Evolutionary conservation across 2,113 vertebrate genomes (phyloP).

Genomic region (Gorilla gorilla): DNA sequence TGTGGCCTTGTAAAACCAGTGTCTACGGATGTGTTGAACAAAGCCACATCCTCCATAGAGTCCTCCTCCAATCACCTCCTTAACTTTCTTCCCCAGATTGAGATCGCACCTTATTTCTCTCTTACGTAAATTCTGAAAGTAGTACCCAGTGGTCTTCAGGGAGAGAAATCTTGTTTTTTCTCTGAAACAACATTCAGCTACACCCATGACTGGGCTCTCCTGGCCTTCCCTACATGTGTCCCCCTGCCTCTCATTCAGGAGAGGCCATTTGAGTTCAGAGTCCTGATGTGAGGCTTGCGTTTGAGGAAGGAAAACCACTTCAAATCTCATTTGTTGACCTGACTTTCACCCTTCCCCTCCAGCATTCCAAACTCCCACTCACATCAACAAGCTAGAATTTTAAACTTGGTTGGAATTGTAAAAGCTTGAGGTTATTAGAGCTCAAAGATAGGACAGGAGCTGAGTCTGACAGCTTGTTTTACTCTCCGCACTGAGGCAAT

Average conservation of each 20-base stretch:
- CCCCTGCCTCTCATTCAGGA: background rate
- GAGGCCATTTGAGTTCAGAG: background rate
- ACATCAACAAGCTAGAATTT: background rate
- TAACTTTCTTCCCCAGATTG: background rate
- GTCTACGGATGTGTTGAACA: background rate
- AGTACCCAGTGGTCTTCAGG: background rate
- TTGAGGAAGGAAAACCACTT: background rate
- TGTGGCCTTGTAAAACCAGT: background rate
- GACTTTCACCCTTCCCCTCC: background rate
- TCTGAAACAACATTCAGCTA: background rate
- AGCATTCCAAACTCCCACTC: slow-evolving; percentile 15
- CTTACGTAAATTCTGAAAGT: background rate
- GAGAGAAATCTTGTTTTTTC: background rate
- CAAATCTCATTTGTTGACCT: background rate
- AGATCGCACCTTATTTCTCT: background rate
- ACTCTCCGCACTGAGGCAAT: background rate
- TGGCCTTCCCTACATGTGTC: background rate
- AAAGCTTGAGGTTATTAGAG: background rate
- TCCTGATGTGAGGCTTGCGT: background rate
- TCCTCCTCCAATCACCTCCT: background rate
- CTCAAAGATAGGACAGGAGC: background rate
- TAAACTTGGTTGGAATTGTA: background rate
- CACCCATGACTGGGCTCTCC: too few species aligned
- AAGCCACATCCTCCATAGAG: background rate
- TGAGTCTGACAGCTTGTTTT: background rate